Evolutionary conservation across 2,888 invertebrate species (phyloP).

Genomic region (Endotricha flammealis): DNA sequence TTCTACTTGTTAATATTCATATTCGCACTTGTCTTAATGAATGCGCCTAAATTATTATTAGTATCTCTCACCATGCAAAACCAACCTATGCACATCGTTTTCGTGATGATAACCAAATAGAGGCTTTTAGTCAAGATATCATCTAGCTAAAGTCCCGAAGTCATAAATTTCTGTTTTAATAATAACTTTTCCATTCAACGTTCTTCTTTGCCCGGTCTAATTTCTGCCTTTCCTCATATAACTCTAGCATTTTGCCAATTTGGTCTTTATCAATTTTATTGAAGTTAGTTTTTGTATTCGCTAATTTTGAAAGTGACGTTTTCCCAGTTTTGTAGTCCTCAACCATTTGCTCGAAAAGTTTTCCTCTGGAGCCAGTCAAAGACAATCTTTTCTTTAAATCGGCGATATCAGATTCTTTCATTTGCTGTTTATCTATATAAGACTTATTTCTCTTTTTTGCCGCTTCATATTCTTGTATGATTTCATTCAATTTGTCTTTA

Average conservation of each 20-base stretch:
- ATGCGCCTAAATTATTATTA: too few relatives aligned
- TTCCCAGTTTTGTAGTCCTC: slow-evolving; percentile 11
- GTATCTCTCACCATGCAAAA: too few relatives aligned
- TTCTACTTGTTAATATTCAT: too few relatives aligned
- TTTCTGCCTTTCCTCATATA: slow-evolving; percentile 11
- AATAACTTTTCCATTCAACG: too few relatives aligned
- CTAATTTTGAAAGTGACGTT: slow-evolving; percentile 11
- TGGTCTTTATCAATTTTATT: slow-evolving; percentile 22
- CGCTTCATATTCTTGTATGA: slow-evolving; percentile 27
- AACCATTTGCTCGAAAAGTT: slow-evolving; percentile 10
- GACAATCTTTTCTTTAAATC: slow-evolving; percentile 12
- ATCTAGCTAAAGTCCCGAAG: too few relatives aligned
- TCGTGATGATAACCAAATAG: too few relatives aligned
- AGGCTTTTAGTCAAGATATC: too few relatives aligned
- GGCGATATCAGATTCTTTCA: slow-evolving; percentile 9
- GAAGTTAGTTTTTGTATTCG: slow-evolving; percentile 17
- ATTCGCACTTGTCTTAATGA: too few relatives aligned
- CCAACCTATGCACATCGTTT: too few relatives aligned
- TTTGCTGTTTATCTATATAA: slow-evolving; percentile 7
- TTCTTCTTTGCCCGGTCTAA: too few relatives aligned
- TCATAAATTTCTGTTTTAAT: too few relatives aligned
- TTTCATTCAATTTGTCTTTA: slow-evolving; percentile 23
- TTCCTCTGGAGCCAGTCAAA: slow-evolving; percentile 8
- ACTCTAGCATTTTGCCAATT: slow-evolving; percentile 20
- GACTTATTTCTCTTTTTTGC: slow-evolving; percentile 18